Conservation (phyloP, 2,113 vertebrate species). For the Nerophis ophidion region DNA sequence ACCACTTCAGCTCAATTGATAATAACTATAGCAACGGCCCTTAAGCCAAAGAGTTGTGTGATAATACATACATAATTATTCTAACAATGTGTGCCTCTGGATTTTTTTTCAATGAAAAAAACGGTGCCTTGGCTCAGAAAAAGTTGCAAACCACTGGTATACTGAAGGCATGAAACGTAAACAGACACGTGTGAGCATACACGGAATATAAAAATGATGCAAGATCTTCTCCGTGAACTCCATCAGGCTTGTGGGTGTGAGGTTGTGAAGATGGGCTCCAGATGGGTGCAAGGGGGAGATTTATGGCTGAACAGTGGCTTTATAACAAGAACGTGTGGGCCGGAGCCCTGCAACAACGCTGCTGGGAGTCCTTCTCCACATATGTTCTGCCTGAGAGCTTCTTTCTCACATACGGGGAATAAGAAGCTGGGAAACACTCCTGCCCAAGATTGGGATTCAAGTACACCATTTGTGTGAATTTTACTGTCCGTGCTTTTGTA, state of each 20-base stretch:
- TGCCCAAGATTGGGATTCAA: slow-evolving; percentile 33
- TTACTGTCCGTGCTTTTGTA: slow-evolving; percentile 13
- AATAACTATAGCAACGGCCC: too few species aligned
- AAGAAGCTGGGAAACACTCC: slow-evolving; percentile 16
- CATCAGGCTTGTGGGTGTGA: slow-evolving; percentile 3
- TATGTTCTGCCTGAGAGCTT: slow-evolving; percentile 25
- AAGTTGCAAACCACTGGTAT: too few species aligned
- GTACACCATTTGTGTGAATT: slow-evolving; percentile 27
- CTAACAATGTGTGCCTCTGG: too few species aligned
- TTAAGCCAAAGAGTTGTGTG: too few species aligned
- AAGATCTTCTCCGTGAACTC: slow-evolving; percentile 2
- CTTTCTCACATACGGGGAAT: slow-evolving; percentile 14
- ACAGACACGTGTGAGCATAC: slow-evolving; percentile 21
- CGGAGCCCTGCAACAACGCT: slow-evolving; percentile 28
- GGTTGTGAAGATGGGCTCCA: slow-evolving; percentile 62
- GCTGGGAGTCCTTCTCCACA: slow-evolving; percentile 8
- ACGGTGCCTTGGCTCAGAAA: too few species aligned
- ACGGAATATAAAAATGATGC: slow-evolving; percentile 6
- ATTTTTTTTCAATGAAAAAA: too few species aligned
- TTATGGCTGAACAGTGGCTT: slow-evolving; percentile 59
- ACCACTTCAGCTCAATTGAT: too few species aligned
- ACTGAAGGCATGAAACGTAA: neutral
- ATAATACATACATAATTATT: too few species aligned
- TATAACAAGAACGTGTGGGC: slow-evolving; percentile 51
- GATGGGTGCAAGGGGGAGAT: slow-evolving; percentile 54